phyloP scores from a whole-genome alignment of 1,140 invertebrate species.

The Drosophila orosa region DNA sequence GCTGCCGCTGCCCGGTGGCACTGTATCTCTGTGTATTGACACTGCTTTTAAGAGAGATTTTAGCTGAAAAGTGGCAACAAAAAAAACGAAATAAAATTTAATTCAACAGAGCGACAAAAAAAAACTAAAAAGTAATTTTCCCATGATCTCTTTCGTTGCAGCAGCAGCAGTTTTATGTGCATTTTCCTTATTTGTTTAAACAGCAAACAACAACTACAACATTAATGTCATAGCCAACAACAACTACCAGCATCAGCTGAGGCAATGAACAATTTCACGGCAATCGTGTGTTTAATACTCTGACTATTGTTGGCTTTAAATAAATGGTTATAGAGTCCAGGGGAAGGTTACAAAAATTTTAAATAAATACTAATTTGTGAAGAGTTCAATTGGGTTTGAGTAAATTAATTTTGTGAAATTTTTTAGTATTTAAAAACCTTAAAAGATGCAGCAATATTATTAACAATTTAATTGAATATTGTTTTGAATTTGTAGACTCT shows the following conservation, averaged over 20 bases:
- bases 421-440: too few relatives aligned
- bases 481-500: too few relatives aligned
- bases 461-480: too few relatives aligned
- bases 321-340: not conserved
- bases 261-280: conserved; percentile 63
- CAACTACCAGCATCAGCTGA: conserved; percentile 14
- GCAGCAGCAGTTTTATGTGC: conserved; percentile 58
- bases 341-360: not conserved
- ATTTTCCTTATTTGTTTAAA: conserved; percentile 80
- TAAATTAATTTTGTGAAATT: not conserved
- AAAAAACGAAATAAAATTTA: conserved; percentile 60
- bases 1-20: conserved; percentile 19
- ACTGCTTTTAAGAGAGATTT: conserved; percentile 57
- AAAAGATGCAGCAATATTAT: too few relatives aligned
- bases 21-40: conserved; percentile 54
- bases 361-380: not conserved
- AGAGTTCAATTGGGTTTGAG: rapidly evolving
- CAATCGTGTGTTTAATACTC: conserved; percentile 58
- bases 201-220: conserved; percentile 43
- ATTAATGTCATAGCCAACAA: conserved; percentile 32
- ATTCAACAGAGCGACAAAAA: conserved; percentile 31
- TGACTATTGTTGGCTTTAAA: conserved; percentile 3
- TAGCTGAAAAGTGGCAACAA: conserved; percentile 35
- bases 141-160: conserved; percentile 70
- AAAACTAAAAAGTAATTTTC: conserved; percentile 65